phyloP scores from a whole-genome alignment of 2,113 vertebrate species.

The Erythrocercus mccallii region DNA sequence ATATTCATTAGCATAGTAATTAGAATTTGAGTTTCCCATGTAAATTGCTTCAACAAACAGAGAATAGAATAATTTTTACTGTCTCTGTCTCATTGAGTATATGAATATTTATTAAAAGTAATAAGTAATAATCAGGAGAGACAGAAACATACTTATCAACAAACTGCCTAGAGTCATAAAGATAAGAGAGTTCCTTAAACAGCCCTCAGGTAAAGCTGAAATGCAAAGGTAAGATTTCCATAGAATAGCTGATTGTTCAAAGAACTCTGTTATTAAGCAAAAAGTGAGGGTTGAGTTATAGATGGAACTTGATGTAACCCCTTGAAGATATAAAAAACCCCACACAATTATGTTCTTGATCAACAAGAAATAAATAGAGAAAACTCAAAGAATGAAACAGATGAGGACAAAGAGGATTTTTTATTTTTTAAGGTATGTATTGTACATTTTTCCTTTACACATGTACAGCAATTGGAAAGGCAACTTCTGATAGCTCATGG shows the following conservation, averaged over 20 bases:
- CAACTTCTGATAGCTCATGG: background rate
- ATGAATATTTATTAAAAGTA: constrained; percentile 28
- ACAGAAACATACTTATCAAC: background rate
- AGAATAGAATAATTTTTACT: background rate
- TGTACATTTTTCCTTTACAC: background rate
- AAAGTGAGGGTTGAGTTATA: background rate
- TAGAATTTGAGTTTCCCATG: background rate
- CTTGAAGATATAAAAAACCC: background rate
- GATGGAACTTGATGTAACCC: background rate
- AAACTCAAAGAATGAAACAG: background rate
- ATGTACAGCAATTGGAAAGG: background rate
- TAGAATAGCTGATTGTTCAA: background rate
- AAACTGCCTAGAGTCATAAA: background rate
- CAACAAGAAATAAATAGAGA: background rate
- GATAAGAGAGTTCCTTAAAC: background rate
- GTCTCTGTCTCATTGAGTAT: background rate
- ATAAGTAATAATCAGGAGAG: background rate
- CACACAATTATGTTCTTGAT: background rate
- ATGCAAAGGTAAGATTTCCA: background rate
- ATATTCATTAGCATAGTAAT: background rate
- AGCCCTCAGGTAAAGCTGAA: background rate
- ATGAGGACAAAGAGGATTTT: background rate
- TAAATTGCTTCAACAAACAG: background rate
- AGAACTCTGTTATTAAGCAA: background rate
- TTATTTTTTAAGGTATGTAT: background rate